Evolutionary conservation across 2,113 vertebrate genomes (phyloP).

Genomic region (Urocitellus parryii): DNA sequence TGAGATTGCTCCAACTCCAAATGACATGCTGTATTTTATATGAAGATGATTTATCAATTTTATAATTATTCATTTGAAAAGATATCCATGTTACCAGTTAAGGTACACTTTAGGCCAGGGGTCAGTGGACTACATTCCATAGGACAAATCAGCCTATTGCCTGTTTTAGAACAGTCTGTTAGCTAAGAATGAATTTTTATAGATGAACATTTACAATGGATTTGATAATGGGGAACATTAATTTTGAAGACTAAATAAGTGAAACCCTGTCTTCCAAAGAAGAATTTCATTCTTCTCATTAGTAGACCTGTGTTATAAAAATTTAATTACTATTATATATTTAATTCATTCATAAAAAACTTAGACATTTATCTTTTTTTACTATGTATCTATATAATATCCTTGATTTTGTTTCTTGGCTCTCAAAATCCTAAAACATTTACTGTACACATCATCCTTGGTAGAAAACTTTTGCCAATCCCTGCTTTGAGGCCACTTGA

Average conservation of each 20-base stretch:
- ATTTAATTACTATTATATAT: neutral
- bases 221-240: neutral
- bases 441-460: neutral
- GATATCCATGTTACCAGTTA: neutral
- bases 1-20: neutral
- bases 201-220: neutral
- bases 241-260: conserved; percentile 22
- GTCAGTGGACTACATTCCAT: neutral
- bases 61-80: neutral
- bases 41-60: neutral
- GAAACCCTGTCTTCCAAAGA: neutral
- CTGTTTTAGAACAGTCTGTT: neutral
- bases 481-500: neutral
- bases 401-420: neutral
- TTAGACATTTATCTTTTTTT: neutral
- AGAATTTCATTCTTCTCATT: neutral
- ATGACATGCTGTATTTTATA: neutral
- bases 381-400: neutral
- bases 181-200: neutral
- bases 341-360: neutral
- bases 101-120: neutral
- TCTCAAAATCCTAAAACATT: neutral
- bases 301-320: neutral
- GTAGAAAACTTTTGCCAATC: neutral
- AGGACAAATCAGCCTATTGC: neutral